phyloP scores from a whole-genome alignment of 2,888 invertebrate genomes.

The Patella ulyssiponensis region DNA sequence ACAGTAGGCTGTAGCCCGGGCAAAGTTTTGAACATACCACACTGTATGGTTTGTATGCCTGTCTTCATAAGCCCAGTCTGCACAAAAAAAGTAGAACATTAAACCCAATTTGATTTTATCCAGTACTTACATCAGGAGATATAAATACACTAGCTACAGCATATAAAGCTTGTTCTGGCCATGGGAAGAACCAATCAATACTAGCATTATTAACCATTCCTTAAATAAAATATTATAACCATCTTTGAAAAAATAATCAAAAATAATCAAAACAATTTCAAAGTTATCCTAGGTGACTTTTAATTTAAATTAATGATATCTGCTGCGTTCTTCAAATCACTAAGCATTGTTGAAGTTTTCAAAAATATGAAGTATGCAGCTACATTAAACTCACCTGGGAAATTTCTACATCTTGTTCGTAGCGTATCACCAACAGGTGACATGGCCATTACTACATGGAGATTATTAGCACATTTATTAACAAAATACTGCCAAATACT shows the following conservation, averaged over 20 bases:
- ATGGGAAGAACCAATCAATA: constrained; percentile 94
- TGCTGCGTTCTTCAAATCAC: too few species aligned
- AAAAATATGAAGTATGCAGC: too few species aligned
- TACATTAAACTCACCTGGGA: constrained; percentile 76
- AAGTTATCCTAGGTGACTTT: background rate
- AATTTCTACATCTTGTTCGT: constrained; percentile 88
- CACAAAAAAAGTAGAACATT: too few species aligned
- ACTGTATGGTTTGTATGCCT: too few species aligned
- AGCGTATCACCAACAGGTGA: constrained; percentile 87
- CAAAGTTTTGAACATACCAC: too few species aligned
- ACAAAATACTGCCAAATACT: constrained; percentile 89
- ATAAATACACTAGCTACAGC: constrained; percentile 90
- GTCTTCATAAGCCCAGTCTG: too few species aligned
- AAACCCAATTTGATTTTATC: too few species aligned
- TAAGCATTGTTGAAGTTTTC: too few species aligned
- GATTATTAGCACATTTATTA: constrained; percentile 83
- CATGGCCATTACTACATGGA: constrained; percentile 93
- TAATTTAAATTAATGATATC: background rate
- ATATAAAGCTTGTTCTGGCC: constrained; percentile 90
- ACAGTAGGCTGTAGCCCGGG: too few species aligned
- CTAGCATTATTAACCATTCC: constrained; percentile 92
- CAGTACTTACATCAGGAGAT: constrained; percentile 78
- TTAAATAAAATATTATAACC: constrained; percentile 25
- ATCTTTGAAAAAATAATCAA: too few species aligned
- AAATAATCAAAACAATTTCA: too few species aligned